Percentiles rank a stretch among this genome's conserved stretches.
Evolutionary conservation across 1,140 invertebrate species (phyloP).

Genomic region (Drosophila funebris): DNA sequence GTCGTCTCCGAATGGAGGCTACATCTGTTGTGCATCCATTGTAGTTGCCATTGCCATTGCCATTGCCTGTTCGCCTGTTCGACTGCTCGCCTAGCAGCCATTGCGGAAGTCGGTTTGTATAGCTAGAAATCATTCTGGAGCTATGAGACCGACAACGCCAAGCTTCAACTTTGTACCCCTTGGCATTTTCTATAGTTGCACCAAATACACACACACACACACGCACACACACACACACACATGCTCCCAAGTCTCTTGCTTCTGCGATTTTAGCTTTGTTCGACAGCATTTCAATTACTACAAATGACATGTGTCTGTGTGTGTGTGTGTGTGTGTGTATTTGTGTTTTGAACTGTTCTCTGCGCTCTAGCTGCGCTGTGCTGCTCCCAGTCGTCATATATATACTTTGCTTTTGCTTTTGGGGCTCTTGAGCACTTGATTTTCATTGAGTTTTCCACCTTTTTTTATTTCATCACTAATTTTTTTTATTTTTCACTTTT

Average conservation of each 20-base stretch:
- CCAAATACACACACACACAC: too few relatives aligned
- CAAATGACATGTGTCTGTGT: slow-evolving; percentile 70
- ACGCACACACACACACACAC: too few relatives aligned
- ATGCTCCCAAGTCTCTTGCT: slow-evolving; percentile 7
- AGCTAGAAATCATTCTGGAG: slow-evolving; percentile 62
- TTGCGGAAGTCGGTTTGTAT: slow-evolving; percentile 69
- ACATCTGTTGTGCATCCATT: slow-evolving; percentile 22
- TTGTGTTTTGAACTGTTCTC: slow-evolving; percentile 18
- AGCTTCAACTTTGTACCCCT: slow-evolving; percentile 3
- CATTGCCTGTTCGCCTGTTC: neutral
- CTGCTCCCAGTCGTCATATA: slow-evolving; percentile 25
- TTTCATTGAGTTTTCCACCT: slow-evolving; percentile 74
- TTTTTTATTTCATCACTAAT: slow-evolving; percentile 17
- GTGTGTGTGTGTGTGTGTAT: slow-evolving; percentile 10
- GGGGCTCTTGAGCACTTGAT: slow-evolving; percentile 53
- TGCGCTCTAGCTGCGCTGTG: too few relatives aligned
- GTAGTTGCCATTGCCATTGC: slow-evolving; percentile 3
- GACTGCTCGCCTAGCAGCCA: slow-evolving; percentile 23
- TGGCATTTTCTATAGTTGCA: slow-evolving; percentile 16
- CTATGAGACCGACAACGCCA: slow-evolving; percentile 34
- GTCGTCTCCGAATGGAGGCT: slow-evolving; percentile 53
- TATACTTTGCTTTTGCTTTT: slow-evolving; percentile 30
- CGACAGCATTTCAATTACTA: slow-evolving; percentile 75
- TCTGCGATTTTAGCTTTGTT: slow-evolving; percentile 67
- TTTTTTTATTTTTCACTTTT: slow-evolving; percentile 20